phyloP scores from a whole-genome alignment of 2,888 invertebrate species.

The Synergus umbraculus region DNA sequence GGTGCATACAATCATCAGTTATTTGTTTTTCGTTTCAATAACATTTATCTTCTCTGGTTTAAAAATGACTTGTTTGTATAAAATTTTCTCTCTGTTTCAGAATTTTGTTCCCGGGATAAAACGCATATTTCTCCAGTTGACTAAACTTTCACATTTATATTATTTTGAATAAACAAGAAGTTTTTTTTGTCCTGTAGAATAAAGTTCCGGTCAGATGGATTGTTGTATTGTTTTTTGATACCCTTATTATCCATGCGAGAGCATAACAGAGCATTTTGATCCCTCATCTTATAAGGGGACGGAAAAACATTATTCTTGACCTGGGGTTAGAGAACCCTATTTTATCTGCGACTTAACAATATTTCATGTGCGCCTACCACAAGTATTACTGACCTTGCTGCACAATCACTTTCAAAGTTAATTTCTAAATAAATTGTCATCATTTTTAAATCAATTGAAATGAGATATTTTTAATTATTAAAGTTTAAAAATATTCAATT shows the following conservation, averaged over 20 bases:
- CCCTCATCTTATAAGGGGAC: background rate
- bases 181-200: background rate
- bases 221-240: background rate
- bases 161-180: background rate
- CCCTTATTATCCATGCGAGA: background rate
- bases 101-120: background rate
- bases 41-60: background rate
- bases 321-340: background rate
- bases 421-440: background rate
- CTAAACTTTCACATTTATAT: background rate
- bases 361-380: background rate
- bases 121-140: background rate
- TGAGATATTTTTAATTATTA: too few relatives aligned
- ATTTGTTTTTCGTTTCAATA: background rate
- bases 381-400: background rate
- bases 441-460: too few relatives aligned
- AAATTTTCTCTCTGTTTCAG: background rate
- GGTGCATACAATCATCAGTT: too few relatives aligned
- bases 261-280: background rate
- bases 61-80: background rate
- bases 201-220: background rate
- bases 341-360: background rate
- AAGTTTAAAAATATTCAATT: background rate
- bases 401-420: background rate
- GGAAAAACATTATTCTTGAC: conserved; percentile 3